These are phyloP conservation scores for Beris morrisii DNA, from an alignment of 2,888 invertebrate genomes.

Conservation along the genomic window DNA sequence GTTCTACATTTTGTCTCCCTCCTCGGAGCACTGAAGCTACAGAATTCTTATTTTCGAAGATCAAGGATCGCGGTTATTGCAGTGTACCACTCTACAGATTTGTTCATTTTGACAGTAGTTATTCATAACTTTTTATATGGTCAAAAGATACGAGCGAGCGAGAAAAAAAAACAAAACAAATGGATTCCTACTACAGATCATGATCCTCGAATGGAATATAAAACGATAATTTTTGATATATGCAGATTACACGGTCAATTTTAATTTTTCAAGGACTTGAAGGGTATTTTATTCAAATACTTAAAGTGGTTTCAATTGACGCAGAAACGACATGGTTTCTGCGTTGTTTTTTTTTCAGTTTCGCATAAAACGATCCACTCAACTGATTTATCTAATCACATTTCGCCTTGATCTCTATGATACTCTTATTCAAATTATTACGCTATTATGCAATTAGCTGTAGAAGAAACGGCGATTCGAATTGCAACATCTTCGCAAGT, in stretches of 20 bases:
- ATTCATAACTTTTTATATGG: constrained; percentile 15
- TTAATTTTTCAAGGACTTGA: too few relatives aligned
- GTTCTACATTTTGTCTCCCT: neutral
- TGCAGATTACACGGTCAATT: too few relatives aligned
- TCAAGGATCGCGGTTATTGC: constrained; percentile 27
- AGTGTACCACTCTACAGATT: constrained; percentile 24
- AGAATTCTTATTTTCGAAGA: constrained; percentile 20
- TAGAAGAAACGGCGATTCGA: constrained; percentile 3
- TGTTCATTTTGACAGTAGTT: constrained; percentile 31
- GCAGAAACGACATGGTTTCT: too few relatives aligned
- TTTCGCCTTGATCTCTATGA: constrained; percentile 18
- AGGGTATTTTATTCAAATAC: too few relatives aligned
- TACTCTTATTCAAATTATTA: constrained; percentile 20
- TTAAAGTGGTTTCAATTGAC: too few relatives aligned
- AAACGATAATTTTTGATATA: too few relatives aligned
- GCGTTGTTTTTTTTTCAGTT: too few relatives aligned
- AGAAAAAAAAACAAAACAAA: too few relatives aligned
- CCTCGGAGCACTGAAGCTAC: neutral
- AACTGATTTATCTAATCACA: constrained; percentile 1
- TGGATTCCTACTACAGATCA: too few relatives aligned
- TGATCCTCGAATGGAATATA: too few relatives aligned
- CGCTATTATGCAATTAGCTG: constrained; percentile 10
- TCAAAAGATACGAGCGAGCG: too few relatives aligned
- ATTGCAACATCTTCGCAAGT: constrained; percentile 26
- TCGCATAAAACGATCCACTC: too few relatives aligned